phyloP scores from a whole-genome alignment of 2,888 invertebrate species.

The Watsonalla cultraria region DNA sequence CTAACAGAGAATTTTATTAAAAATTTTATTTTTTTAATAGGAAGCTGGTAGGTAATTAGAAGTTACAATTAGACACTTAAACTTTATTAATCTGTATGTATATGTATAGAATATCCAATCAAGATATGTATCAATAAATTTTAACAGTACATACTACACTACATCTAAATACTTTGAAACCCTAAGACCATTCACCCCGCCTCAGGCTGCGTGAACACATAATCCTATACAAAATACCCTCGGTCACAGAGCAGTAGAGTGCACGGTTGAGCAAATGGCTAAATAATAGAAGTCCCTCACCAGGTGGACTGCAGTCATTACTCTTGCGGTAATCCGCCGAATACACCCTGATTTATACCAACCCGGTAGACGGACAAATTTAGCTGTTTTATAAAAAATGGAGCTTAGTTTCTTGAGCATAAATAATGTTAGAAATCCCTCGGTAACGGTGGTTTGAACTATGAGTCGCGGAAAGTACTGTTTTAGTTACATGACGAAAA shows the following conservation, averaged over 20 bases:
- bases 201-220: constrained; percentile 16
- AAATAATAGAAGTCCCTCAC: constrained; percentile 67
- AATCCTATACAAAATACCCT: constrained; percentile 16
- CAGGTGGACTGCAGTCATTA: constrained; percentile 77
- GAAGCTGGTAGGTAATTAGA: too few species aligned
- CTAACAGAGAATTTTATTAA: too few species aligned
- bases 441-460: constrained; percentile 39
- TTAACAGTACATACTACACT: too few species aligned
- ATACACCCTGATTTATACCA: constrained; percentile 72
- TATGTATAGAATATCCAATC: too few species aligned
- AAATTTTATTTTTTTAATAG: too few species aligned
- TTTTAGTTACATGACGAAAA: background rate
- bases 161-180: too few species aligned
- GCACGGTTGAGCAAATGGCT: constrained; percentile 64
- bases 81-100: too few species aligned
- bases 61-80: too few species aligned
- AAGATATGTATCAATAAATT: too few species aligned
- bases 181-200: background rate
- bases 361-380: constrained; percentile 68
- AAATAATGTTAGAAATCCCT: constrained; percentile 68
- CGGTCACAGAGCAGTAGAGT: constrained; percentile 18
- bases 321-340: constrained; percentile 74
- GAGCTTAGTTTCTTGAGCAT: constrained; percentile 66
- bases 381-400: constrained; percentile 75
- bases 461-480: background rate